Conservation (phyloP, 2,113 vertebrate genomes). For the Taurulus bubalis region DNA sequence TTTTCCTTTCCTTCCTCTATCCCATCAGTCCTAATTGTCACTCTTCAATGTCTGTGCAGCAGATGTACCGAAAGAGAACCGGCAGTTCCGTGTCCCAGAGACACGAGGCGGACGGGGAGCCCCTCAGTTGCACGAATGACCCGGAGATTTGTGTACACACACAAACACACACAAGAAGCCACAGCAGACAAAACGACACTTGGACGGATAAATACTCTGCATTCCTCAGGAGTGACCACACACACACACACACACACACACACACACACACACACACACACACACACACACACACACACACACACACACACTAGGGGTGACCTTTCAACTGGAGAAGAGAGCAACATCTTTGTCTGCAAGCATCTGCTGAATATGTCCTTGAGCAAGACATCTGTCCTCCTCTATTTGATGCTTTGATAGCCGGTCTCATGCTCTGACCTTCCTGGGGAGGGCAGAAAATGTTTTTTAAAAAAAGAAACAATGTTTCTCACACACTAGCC, state of each 20-base stretch:
- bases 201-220: slow-evolving; percentile 23
- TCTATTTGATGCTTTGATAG: not conserved
- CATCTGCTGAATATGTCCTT: slow-evolving; percentile 34
- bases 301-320: slow-evolving; percentile 33
- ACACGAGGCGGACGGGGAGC: slow-evolving; percentile 53
- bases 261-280: slow-evolving; percentile 43
- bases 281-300: slow-evolving; percentile 43
- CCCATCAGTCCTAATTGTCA: not conserved
- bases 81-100: slow-evolving; percentile 54
- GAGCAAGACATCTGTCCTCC: slow-evolving; percentile 33
- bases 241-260: slow-evolving; percentile 44
- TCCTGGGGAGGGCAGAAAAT: too few species aligned
- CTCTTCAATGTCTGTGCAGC: not conserved
- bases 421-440: not conserved
- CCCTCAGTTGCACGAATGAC: slow-evolving; percentile 21
- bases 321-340: slow-evolving; percentile 32
- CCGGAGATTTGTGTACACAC: slow-evolving; percentile 24
- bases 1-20: not conserved
- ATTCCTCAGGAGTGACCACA: slow-evolving; percentile 41
- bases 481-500: not conserved
- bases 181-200: slow-evolving; percentile 9
- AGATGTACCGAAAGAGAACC: slow-evolving; percentile 45
- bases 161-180: slow-evolving; percentile 1
- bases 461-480: not conserved
- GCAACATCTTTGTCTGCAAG: slow-evolving; percentile 36